These are phyloP conservation scores for Actinernus sp. DNA, from an alignment of 92 coral and sea anemone species.

Conservation along the genomic window DNA sequence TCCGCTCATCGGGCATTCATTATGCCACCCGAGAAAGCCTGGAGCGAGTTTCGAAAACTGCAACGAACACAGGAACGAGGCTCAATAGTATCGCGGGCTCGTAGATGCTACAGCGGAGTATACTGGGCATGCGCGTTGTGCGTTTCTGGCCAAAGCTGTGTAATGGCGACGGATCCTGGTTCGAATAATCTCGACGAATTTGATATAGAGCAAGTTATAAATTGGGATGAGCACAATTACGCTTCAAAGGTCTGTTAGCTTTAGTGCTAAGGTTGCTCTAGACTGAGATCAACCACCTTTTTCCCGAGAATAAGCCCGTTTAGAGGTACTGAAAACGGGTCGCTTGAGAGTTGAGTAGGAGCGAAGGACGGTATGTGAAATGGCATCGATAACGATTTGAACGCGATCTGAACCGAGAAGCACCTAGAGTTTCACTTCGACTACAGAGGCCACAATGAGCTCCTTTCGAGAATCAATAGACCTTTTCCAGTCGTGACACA, in stretches of 20 bases:
- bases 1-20: too few species aligned
- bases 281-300: constrained; percentile 44
- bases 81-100: constrained; percentile 79
- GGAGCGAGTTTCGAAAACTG: constrained; percentile 5
- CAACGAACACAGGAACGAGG: constrained; percentile 74
- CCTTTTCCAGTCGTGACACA: constrained; percentile 20
- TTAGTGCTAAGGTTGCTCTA: constrained; percentile 52
- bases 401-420: background rate
- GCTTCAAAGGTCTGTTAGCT: constrained; percentile 99
- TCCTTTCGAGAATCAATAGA: constrained; percentile 15
- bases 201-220: constrained; percentile 99
- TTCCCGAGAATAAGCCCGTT: constrained; percentile 41
- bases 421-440: constrained; percentile 7
- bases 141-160: constrained; percentile 30
- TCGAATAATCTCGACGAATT: constrained; percentile 95
- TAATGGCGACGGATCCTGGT: constrained; percentile 97
- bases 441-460: constrained; percentile 28
- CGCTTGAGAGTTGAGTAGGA: constrained; percentile 6
- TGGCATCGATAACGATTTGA: background rate
- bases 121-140: constrained; percentile 68
- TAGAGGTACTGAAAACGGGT: constrained; percentile 22
- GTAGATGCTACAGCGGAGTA: constrained; percentile 14
- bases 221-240: constrained; percentile 99
- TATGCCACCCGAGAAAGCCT: constrained; percentile 35
- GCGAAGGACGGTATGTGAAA: background rate